Evolutionary conservation across 2,113 vertebrate species (phyloP), one percentile per base, ranked within the genome.

Genomic region (Vidua chalybeata): DNA sequence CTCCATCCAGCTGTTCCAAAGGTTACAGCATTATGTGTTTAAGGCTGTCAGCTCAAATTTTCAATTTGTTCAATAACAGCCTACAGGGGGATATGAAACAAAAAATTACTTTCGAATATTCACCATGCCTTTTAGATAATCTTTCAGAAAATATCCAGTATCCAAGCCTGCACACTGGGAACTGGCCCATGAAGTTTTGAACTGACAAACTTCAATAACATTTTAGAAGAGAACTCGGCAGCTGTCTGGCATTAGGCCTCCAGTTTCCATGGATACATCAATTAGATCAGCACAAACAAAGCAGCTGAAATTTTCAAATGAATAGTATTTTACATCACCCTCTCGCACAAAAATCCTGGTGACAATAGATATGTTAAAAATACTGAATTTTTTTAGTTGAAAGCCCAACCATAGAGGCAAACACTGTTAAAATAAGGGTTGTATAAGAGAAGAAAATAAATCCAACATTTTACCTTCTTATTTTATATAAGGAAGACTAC

Each of bases 211-310:
- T 69, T 78, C 84, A 73, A 28, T 41, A 89, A 86, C 71, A 71
- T 89, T 93, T 87, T 51, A 43, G 78, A 90, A 83, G 46, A 93
- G 88, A 85, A 73, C 49, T 69, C 67, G 0, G 92, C 89, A 93
- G 76, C 85, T 89, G 49, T 46, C 81, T 97, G 87, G 71, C 61
- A 91, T 87, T 80, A 79, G 39, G 66, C 56, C 35, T 82, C 67
- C 71, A 89, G 95, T 97, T 97, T 96, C 97, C 96, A 96, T 96
- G 94, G 97, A 94, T 93, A 97, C 76, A 90, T 74, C 87, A 88
- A 93, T 31, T 75, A 68, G 74, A 84, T 86, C 74, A 63, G 76
- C 68, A 87, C 49, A 94, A 94, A 89, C n/a, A 73, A 84, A 81
- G 75, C 43, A 93, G 87, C 11, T 77, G 79, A 94, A 79, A 82